Percentiles rank a stretch among this genome's conserved stretches.
Evolutionary conservation across 1,140 invertebrate species (phyloP).

Genomic region (Drosophila navojoa): DNA sequence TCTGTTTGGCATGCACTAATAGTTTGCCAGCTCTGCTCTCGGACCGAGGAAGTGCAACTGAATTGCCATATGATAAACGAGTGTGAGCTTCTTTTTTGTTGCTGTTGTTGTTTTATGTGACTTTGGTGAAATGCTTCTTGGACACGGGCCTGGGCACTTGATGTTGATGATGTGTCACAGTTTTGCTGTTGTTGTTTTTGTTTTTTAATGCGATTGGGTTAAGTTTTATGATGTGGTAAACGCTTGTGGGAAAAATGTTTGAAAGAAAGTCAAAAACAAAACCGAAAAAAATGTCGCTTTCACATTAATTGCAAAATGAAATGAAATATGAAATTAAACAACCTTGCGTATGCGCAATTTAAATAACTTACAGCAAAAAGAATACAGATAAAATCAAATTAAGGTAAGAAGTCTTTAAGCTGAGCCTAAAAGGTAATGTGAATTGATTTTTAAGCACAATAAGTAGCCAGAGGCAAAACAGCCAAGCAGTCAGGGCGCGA

Average conservation of each 20-base stretch:
- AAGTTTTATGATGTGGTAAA: conserved; percentile 82
- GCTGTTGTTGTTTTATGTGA: background rate
- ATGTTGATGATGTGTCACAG: conserved; percentile 80
- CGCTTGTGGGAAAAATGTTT: conserved; percentile 36
- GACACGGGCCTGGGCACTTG: conserved; percentile 54
- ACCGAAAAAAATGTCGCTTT: conserved; percentile 65
- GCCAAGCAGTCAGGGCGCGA: background rate
- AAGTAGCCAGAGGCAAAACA: conserved; percentile 24
- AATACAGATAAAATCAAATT: conserved; percentile 10
- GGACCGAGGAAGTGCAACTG: conserved; percentile 26
- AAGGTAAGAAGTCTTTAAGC: conserved; percentile 25
- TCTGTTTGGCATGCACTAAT: conserved; percentile 49
- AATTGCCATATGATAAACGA: conserved; percentile 41
- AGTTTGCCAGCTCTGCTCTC: conserved; percentile 35
- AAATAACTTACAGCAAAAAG: conserved; percentile 51
- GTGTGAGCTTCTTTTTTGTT: conserved; percentile 7
- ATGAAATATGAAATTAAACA: conserved; percentile 38
- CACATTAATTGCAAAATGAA: conserved; percentile 69
- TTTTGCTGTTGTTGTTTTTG: conserved; percentile 27
- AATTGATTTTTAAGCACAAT: conserved; percentile 59
- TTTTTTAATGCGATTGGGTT: conserved; percentile 70
- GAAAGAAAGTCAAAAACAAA: conserved; percentile 60
- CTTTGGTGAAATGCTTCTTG: conserved; percentile 62
- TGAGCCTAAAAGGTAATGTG: conserved; percentile 50
- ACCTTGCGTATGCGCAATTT: conserved; percentile 57